A percentile compares a stretch with the other conserved stretches of the same genome.
Conservation (phyloP, 2,113 vertebrate genomes). For the Tiliqua scincoides region DNA sequence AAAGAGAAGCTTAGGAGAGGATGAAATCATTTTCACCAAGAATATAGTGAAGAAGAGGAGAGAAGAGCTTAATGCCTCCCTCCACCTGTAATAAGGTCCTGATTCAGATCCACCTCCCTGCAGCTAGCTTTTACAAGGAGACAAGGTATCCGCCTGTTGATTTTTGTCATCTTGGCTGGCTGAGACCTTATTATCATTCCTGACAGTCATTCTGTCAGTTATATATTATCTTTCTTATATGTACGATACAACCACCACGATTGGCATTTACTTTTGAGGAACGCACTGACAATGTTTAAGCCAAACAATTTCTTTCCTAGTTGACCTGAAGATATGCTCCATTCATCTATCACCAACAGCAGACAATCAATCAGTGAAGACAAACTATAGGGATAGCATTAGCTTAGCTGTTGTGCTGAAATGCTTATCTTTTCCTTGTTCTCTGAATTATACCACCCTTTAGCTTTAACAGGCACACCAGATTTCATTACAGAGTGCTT, state of each 20-base stretch:
- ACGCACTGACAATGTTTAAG: background rate
- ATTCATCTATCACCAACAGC: background rate
- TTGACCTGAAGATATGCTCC: background rate
- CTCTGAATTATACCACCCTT: background rate
- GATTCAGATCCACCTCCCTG: background rate
- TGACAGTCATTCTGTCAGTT: no score
- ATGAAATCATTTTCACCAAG: background rate
- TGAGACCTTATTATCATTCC: no score
- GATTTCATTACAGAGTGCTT: background rate
- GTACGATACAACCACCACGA: background rate
- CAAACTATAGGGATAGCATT: background rate
- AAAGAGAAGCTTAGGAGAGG: background rate
- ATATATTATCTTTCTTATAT: background rate
- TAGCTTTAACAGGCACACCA: background rate
- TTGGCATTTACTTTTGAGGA: background rate
- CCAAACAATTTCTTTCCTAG: background rate
- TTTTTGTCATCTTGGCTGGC: no score
- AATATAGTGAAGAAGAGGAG: background rate
- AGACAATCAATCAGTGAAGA: background rate
- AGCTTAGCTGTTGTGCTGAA: background rate
- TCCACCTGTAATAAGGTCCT: no score
- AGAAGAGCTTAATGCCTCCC: no score
- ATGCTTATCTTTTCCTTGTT: no score
- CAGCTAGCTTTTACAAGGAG: background rate
- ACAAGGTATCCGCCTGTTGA: background rate